Percentiles rank a stretch among this genome's conserved stretches.
phyloP scores from a whole-genome alignment of 2,888 invertebrate genomes.

The Toxonevra muliebris region DNA sequence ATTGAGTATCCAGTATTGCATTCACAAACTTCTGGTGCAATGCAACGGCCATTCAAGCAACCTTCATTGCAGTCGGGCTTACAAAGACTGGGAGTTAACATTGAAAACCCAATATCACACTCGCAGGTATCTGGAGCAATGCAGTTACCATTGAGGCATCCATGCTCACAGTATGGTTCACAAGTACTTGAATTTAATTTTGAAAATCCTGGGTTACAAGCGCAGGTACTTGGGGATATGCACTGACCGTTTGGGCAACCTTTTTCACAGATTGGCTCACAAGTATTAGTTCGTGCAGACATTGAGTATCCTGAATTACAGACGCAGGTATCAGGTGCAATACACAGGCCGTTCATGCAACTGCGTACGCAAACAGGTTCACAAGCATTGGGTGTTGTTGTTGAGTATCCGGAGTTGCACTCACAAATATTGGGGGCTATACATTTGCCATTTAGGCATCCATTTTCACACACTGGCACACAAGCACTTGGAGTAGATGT shows the following conservation, averaged over 20 bases:
- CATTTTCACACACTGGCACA: slow-evolving; percentile 38
- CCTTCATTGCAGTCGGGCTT: slow-evolving; percentile 37
- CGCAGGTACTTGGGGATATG: slow-evolving; percentile 30
- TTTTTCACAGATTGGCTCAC: slow-evolving; percentile 32
- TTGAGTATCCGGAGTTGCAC: slow-evolving; percentile 36
- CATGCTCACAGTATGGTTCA: slow-evolving; percentile 42
- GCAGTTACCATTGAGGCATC: slow-evolving; percentile 55
- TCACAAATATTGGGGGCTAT: slow-evolving; percentile 51
- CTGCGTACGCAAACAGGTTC: slow-evolving; percentile 39
- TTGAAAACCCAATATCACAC: slow-evolving; percentile 36
- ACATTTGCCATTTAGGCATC: slow-evolving; percentile 55
- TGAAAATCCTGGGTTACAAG: slow-evolving; percentile 33
- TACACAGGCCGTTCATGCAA: slow-evolving; percentile 53
- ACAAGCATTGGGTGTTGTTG: slow-evolving; percentile 17
- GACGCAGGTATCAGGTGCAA: slow-evolving; percentile 40
- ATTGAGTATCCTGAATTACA: slow-evolving; percentile 56
- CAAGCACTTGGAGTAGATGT: slow-evolving; percentile 29
- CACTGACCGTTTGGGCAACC: slow-evolving; percentile 35
- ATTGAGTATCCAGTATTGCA: slow-evolving; percentile 56
- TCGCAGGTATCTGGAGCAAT: slow-evolving; percentile 51
- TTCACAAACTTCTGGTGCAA: slow-evolving; percentile 41
- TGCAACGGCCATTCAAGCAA: slow-evolving; percentile 53
- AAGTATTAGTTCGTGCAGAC: neutral
- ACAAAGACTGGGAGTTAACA: slow-evolving; percentile 18
- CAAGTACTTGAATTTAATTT: slow-evolving; percentile 28